Evolutionary conservation across 2,888 invertebrate species (phyloP).

Genomic region (Alviniconcha strummeri): DNA sequence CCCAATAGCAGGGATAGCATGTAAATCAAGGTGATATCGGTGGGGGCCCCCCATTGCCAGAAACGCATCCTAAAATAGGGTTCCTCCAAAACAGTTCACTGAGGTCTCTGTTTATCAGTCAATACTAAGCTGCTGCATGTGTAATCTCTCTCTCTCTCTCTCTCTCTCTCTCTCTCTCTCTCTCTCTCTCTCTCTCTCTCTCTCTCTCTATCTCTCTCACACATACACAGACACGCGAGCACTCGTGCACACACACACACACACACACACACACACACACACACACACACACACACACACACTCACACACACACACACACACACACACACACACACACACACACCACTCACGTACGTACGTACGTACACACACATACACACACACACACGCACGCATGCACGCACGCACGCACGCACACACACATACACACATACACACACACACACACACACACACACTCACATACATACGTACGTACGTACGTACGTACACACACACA

Average conservation of each 20-base stretch:
- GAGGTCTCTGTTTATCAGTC: neutral
- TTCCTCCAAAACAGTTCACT: too few relatives aligned
- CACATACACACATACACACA: conserved; percentile 7
- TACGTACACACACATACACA: conserved; percentile 16
- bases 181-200: conserved; percentile 1
- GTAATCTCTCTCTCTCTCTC: neutral
- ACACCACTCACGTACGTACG: neutral
- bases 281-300: neutral
- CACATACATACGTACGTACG: conserved; percentile 8
- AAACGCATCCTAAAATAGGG: too few relatives aligned
- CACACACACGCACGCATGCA: neutral
- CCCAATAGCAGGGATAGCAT: too few relatives aligned
- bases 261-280: neutral
- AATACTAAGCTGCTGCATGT: too few relatives aligned
- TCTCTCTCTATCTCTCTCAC: neutral
- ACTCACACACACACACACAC: neutral
- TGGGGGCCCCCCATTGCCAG: too few relatives aligned
- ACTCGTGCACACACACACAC: too few relatives aligned
- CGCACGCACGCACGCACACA: conserved; percentile 7
- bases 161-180: conserved; percentile 5
- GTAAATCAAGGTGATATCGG: too few relatives aligned
- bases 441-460: conserved; percentile 15
- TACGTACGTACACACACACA: too few relatives aligned
- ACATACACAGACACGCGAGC: too few relatives aligned
- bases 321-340: neutral